Percentiles rank a stretch among this genome's conserved stretches.
Evolutionary conservation across 2,888 invertebrate species (phyloP).

Genomic region (Luperina testacea): DNA sequence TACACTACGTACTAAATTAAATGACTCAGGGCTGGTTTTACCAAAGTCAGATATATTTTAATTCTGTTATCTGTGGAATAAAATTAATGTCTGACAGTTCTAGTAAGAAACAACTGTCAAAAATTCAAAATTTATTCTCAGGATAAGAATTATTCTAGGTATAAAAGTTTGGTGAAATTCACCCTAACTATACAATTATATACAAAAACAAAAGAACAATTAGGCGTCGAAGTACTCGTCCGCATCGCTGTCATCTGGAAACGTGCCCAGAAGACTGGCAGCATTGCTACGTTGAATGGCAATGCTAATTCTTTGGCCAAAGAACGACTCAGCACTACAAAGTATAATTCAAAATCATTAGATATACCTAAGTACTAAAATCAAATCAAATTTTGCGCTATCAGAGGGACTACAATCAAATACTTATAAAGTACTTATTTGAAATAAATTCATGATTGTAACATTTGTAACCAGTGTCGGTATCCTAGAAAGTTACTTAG

Average conservation of each 20-base stretch:
- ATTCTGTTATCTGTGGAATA: no score
- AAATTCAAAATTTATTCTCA: no score
- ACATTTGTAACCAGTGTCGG: slow-evolving; percentile 1
- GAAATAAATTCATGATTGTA: slow-evolving; percentile 2
- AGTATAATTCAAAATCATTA: not conserved
- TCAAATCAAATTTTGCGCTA: not conserved
- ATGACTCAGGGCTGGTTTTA: no score
- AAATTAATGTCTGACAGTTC: no score
- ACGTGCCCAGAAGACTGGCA: not conserved
- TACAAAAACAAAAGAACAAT: not conserved
- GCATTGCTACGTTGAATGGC: not conserved
- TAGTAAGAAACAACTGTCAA: no score
- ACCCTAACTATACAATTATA: not conserved
- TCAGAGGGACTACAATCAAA: not conserved
- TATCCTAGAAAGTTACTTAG: slow-evolving; percentile 8
- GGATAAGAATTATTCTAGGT: no score
- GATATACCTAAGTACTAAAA: not conserved
- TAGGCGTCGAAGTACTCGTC: not conserved
- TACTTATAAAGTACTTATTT: not conserved
- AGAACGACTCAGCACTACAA: not conserved
- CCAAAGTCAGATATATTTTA: no score
- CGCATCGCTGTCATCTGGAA: not conserved
- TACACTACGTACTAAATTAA: no score
- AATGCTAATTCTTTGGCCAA: not conserved
- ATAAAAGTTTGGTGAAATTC: no score